Evolutionary conservation across 1,140 invertebrate genomes (phyloP), one percentile per base, ranked within the genome.

Genomic region (Venturia canescens): DNA sequence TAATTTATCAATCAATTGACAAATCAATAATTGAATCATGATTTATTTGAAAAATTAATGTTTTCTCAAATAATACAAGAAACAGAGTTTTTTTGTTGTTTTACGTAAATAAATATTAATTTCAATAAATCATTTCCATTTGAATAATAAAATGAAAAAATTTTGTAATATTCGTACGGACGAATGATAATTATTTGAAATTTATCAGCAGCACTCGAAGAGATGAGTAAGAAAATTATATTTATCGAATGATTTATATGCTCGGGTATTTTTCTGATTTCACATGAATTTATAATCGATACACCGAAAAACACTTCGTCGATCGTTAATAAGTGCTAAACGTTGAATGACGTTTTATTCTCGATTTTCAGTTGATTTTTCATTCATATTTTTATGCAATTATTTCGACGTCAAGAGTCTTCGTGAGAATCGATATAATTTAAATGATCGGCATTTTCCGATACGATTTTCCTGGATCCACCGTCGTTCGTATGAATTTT

Each of bases 381-480:
- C 13, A 21, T 15, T n/a, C 21, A 16, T 71, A 11, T 34, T 71
- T 21, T 71, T 71, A 18, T 21, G 23, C 44, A 38, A 71, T 71
- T 16, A 71, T 44, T 44, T 71, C 21, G 44, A 71, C 34, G 69
- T 71, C 69, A 18, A 38, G 69, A 34, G 69, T 71, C 69, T 71
- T 71, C 69, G 69, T 71, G 66, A 44, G 16, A 16, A 18, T 71
- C 23, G n/a, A 21, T 7, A 71, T 71, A 21, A 44, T 71, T n/a
- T 71, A 34, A 34, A 34, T 34, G 9, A 34, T 18, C 67, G 26
- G 27, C 67, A 31, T 21, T 29, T 9, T 27, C 29, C 29, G 67
- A 70, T 31, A 34, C 67, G 67, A 70, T 70, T 70, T 70, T 70
- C 50, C 67, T 70, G 67, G 67, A 70, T 70, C n/a, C 67, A 70